Evolutionary conservation across 1,140 invertebrate species (phyloP).

Genomic region (Calephelis virginiensis): DNA sequence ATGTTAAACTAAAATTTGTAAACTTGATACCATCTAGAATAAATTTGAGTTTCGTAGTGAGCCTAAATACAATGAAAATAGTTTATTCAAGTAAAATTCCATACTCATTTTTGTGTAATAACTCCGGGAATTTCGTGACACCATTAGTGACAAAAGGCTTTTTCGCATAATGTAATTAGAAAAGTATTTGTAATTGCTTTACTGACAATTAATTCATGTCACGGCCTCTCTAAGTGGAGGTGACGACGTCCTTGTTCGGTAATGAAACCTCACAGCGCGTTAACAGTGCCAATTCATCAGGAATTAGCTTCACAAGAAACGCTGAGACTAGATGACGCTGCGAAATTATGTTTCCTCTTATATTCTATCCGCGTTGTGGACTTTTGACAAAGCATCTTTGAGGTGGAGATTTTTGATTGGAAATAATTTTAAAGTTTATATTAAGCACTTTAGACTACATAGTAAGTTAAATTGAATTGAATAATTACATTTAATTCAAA

Average conservation of each 20-base stretch:
- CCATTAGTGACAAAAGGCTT: slow-evolving; percentile 2
- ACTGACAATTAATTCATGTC: slow-evolving; percentile 17
- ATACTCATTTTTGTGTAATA: neutral
- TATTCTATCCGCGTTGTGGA: neutral
- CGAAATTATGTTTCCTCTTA: slow-evolving; percentile 2
- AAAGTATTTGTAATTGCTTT: slow-evolving; percentile 18
- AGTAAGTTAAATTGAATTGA: too few species aligned
- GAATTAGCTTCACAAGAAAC: slow-evolving; percentile 7
- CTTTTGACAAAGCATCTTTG: neutral
- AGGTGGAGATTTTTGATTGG: neutral
- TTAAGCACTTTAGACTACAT: too few species aligned
- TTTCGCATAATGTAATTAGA: slow-evolving; percentile 16
- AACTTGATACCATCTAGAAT: neutral
- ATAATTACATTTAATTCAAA: too few species aligned
- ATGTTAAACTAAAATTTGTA: too few species aligned
- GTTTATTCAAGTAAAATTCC: neutral
- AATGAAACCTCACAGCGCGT: slow-evolving; percentile 20
- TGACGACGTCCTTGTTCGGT: slow-evolving; percentile 18
- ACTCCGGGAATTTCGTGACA: neutral
- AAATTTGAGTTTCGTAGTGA: neutral
- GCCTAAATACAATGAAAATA: neutral
- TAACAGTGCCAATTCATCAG: slow-evolving; percentile 18
- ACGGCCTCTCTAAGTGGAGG: slow-evolving; percentile 15
- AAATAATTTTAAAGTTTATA: too few species aligned
- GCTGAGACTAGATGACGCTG: slow-evolving; percentile 5